Evolutionary conservation across 1,140 invertebrate genomes (phyloP).

Genomic region (Bombus waltoni): DNA sequence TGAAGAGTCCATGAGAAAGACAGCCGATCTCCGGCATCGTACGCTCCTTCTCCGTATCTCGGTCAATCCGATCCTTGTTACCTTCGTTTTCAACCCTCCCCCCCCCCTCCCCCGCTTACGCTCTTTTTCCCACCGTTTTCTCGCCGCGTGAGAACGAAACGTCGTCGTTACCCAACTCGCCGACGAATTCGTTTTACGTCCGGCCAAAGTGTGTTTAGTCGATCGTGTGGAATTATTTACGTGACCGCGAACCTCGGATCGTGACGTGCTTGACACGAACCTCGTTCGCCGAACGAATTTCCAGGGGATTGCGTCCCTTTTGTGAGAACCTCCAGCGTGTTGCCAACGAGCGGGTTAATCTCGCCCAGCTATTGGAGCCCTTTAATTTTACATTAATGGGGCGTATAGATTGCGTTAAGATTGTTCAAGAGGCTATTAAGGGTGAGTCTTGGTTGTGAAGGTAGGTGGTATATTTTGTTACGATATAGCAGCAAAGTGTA

Average conservation of each 20-base stretch:
- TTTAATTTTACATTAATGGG: background rate
- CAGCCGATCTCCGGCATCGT: background rate
- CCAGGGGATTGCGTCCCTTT: background rate
- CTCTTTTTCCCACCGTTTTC: background rate
- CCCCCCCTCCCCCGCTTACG: no score
- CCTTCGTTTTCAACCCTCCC: background rate
- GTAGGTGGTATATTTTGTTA: background rate
- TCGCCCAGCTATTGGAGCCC: background rate
- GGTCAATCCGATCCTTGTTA: conserved; percentile 8
- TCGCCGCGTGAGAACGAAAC: background rate
- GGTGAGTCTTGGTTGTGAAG: background rate
- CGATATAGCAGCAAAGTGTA: background rate
- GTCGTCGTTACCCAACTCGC: background rate
- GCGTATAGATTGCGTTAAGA: background rate
- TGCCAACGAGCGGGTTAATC: background rate
- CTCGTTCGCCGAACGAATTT: background rate
- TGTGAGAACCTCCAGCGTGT: background rate
- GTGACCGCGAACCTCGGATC: conserved; percentile 4
- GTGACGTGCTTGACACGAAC: background rate
- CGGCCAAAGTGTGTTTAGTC: background rate
- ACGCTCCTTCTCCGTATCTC: background rate
- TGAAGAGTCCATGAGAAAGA: background rate
- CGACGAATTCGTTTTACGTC: background rate
- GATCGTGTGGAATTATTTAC: conserved; percentile 11
- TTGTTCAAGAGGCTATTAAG: background rate